phyloP scores from a whole-genome alignment of 2,113 vertebrate genomes.

The Pituophis catenifer region DNA sequence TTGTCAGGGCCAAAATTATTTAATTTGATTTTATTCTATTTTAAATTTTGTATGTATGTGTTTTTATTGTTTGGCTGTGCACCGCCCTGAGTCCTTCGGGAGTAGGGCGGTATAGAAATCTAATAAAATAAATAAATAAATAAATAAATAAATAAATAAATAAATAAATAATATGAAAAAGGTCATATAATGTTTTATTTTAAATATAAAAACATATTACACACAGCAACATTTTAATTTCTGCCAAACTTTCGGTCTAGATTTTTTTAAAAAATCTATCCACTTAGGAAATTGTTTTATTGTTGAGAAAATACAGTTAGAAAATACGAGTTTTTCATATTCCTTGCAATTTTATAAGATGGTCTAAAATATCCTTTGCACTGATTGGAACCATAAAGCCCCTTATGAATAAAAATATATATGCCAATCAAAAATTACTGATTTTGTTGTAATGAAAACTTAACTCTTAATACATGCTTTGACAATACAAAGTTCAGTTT shows the following conservation, averaged over 20 bases:
- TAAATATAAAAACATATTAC: neutral
- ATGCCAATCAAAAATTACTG: neutral
- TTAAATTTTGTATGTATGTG: no score
- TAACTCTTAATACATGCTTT: neutral
- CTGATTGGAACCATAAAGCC: neutral
- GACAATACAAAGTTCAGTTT: neutral
- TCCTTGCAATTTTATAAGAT: constrained; percentile 10
- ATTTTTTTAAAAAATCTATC: neutral
- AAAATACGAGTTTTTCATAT: neutral
- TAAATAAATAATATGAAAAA: no score
- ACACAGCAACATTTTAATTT: neutral
- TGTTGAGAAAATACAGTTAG: neutral
- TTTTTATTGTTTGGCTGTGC: no score
- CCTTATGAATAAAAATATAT: constrained; percentile 9
- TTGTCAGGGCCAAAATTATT: no score
- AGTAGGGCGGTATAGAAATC: no score
- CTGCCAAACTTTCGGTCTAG: neutral
- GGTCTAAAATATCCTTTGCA: neutral
- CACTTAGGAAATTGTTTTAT: neutral
- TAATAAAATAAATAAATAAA: no score
- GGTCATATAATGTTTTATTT: neutral
- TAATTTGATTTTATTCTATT: no score
- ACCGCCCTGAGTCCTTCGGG: no score
- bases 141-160: no score
- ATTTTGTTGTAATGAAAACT: neutral